Evolutionary conservation across 2,113 vertebrate species (phyloP).

Genomic region (Zosterops pallidus): DNA sequence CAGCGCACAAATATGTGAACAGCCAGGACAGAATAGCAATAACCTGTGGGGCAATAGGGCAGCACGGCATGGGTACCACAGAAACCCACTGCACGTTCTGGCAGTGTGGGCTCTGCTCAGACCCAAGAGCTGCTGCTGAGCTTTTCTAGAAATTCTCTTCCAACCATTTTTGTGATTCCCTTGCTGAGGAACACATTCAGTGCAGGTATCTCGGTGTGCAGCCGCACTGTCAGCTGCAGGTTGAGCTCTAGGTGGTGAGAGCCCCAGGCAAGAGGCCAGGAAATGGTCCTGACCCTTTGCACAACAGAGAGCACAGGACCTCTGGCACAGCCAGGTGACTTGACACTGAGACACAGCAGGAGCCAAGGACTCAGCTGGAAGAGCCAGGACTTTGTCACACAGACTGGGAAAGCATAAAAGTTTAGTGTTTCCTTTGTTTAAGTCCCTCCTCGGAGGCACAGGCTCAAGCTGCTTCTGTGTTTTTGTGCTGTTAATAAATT

Average conservation of each 20-base stretch:
- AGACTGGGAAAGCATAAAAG: neutral
- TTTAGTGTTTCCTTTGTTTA: neutral
- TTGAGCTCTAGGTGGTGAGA: neutral
- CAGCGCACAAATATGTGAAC: neutral
- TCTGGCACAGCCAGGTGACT: neutral
- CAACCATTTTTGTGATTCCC: neutral
- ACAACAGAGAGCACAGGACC: neutral
- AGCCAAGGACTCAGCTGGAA: neutral
- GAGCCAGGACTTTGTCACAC: neutral
- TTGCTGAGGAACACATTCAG: neutral
- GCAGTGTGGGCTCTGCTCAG: accelerated
- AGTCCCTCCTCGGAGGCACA: accelerated
- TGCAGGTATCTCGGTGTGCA: neutral
- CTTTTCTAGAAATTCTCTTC: neutral
- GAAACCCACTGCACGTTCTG: accelerated
- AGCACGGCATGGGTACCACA: neutral
- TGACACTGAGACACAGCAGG: neutral
- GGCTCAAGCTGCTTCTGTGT: neutral
- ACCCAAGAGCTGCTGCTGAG: neutral
- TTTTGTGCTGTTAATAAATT: neutral
- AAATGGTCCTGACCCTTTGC: neutral
- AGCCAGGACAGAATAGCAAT: neutral
- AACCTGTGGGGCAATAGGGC: neutral
- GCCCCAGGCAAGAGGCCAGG: neutral
- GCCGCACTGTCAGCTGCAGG: neutral